Conservation (phyloP, 2,113 vertebrate species). For the Tenebrosternarchus preto region DNA sequence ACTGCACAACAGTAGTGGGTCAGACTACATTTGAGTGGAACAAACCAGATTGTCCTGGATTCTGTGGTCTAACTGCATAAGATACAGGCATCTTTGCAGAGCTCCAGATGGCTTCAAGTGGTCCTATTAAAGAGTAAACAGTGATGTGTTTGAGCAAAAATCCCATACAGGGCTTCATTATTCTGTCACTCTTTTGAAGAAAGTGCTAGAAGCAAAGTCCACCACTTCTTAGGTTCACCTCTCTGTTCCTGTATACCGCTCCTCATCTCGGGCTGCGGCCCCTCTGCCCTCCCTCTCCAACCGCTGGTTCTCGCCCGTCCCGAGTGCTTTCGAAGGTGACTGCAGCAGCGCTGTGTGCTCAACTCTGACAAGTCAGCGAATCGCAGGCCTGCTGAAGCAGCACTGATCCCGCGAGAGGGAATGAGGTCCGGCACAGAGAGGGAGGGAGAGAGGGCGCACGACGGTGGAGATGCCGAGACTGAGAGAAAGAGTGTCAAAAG, state of each 20-base stretch:
- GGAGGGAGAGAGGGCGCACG: neutral
- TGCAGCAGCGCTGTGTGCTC: slow-evolving; percentile 33
- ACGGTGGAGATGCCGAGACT: neutral
- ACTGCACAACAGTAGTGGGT: neutral
- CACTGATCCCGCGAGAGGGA: slow-evolving; percentile 43
- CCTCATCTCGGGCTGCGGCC: neutral
- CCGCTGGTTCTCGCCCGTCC: neutral
- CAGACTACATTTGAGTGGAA: neutral
- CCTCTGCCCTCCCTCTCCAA: neutral
- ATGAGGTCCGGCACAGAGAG: slow-evolving; percentile 35
- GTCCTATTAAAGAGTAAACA: neutral
- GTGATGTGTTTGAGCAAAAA: neutral
- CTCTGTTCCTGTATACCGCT: neutral
- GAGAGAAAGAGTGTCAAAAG: neutral
- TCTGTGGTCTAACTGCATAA: neutral
- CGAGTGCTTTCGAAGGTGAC: slow-evolving; percentile 33
- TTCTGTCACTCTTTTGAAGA: neutral
- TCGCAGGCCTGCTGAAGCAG: slow-evolving; percentile 46
- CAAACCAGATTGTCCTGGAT: neutral
- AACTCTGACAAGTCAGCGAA: slow-evolving; percentile 47
- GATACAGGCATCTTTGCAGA: neutral
- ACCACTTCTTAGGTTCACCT: neutral
- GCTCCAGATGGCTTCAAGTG: neutral
- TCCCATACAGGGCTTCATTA: neutral
- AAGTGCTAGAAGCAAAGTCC: neutral